Conservation (phyloP, 2,888 invertebrate species). For the Hydrotaea cyrtoneurina region DNA sequence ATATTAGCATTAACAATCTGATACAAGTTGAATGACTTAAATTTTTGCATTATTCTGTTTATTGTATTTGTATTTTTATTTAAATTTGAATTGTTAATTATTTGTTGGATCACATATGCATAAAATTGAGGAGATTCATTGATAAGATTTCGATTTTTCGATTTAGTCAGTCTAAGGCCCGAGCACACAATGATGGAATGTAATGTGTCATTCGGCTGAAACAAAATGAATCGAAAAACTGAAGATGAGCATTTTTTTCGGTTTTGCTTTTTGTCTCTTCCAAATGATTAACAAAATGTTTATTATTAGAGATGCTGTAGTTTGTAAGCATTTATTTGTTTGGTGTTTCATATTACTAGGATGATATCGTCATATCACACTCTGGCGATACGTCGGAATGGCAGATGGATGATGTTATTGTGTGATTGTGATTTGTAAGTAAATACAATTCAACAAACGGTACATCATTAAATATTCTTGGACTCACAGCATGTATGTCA, state of each 20-base stretch:
- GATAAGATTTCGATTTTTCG: neutral
- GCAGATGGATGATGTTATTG: too few species aligned
- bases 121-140: neutral
- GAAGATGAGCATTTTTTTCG: neutral
- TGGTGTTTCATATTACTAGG: neutral
- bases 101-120: neutral
- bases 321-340: neutral
- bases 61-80: too few species aligned
- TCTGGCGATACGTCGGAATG: neutral
- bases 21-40: constrained; percentile 13
- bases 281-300: neutral
- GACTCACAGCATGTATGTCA: too few species aligned
- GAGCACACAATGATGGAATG: neutral
- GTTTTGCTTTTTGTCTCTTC: neutral
- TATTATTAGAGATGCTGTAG: neutral
- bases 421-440: too few species aligned
- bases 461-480: too few species aligned
- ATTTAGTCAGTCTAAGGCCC: neutral
- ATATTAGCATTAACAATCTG: neutral
- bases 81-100: constrained; percentile 8
- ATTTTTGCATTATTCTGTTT: neutral
- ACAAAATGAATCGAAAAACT: neutral
- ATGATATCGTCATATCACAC: neutral
- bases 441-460: too few species aligned
- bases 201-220: constrained; percentile 2